Evolutionary conservation across 1,140 invertebrate genomes (phyloP).

Genomic region (Aleiodes sp.): DNA sequence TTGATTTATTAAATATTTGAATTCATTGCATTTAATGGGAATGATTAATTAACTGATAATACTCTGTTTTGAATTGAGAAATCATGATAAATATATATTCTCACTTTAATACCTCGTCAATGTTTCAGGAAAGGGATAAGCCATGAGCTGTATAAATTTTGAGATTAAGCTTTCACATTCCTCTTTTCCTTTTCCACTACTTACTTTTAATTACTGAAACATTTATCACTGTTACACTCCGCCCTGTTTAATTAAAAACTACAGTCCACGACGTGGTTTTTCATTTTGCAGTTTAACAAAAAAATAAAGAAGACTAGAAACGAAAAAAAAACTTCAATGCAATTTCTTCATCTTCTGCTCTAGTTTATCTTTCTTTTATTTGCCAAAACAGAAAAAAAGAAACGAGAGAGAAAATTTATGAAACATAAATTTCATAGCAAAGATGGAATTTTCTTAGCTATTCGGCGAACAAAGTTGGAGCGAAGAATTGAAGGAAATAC

Average conservation of each 20-base stretch:
- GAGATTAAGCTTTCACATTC: constrained; percentile 23
- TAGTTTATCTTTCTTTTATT: not conserved
- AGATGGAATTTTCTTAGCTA: too few relatives aligned
- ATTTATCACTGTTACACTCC: constrained; percentile 5
- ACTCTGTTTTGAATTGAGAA: not conserved
- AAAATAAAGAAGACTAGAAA: not conserved
- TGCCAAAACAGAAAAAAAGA: too few relatives aligned
- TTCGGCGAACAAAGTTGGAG: too few relatives aligned
- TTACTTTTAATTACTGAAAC: constrained; percentile 27
- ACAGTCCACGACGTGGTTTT: constrained; percentile 1
- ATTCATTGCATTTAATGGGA: too few relatives aligned
- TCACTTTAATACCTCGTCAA: not conserved
- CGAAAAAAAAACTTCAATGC: not conserved
- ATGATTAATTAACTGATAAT: too few relatives aligned
- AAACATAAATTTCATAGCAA: too few relatives aligned
- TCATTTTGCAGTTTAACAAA: not conserved
- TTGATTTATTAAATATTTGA: too few relatives aligned
- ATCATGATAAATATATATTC: not conserved
- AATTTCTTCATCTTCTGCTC: not conserved
- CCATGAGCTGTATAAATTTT: constrained; percentile 19
- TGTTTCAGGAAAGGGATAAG: not conserved
- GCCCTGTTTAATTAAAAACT: not conserved
- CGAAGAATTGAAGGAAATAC: too few relatives aligned
- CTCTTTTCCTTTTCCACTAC: constrained; percentile 6
- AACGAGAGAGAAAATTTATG: too few relatives aligned